Evolutionary conservation across 2,113 vertebrate genomes (phyloP).

Genomic region (Cyprinodon variegatus): DNA sequence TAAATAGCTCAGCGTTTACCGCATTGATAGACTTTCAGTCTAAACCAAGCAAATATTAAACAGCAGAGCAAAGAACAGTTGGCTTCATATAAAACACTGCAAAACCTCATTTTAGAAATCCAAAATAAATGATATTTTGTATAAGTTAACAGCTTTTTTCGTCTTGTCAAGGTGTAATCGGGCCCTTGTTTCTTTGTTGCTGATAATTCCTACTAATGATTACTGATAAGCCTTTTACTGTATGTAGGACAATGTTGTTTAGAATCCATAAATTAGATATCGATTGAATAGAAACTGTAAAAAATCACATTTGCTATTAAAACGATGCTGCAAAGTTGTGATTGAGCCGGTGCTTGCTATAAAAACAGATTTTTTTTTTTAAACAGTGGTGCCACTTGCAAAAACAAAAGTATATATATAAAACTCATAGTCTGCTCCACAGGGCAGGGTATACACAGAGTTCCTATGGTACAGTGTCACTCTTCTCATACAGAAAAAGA

Average conservation of each 20-base stretch:
- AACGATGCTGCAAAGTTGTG: constrained; percentile 55
- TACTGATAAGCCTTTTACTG: constrained; percentile 15
- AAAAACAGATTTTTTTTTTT: constrained; percentile 59
- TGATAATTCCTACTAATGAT: constrained; percentile 43
- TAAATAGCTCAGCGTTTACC: constrained; percentile 48
- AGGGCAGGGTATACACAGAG: constrained; percentile 83
- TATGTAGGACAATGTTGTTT: constrained; percentile 26
- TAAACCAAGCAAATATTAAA: constrained; percentile 33
- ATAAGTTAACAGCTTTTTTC: constrained; percentile 25
- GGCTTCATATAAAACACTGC: constrained; percentile 42
- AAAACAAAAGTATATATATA: constrained; percentile 56
- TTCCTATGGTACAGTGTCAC: constrained; percentile 84
- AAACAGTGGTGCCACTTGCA: constrained; percentile 79
- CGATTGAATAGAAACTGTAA: constrained; percentile 29
- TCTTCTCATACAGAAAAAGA: constrained; percentile 78
- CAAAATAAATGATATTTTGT: constrained; percentile 47
- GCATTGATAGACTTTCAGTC: constrained; percentile 41
- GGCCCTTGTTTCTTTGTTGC: constrained; percentile 33
- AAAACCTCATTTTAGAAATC: constrained; percentile 30
- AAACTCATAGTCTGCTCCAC: constrained; percentile 83
- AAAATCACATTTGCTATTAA: constrained; percentile 46
- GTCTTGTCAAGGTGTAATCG: constrained; percentile 35
- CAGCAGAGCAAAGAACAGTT: constrained; percentile 45
- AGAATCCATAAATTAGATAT: constrained; percentile 57
- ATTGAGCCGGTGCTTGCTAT: constrained; percentile 48